Conservation (phyloP, 2,113 vertebrate species). For the Albula goreensis region DNA sequence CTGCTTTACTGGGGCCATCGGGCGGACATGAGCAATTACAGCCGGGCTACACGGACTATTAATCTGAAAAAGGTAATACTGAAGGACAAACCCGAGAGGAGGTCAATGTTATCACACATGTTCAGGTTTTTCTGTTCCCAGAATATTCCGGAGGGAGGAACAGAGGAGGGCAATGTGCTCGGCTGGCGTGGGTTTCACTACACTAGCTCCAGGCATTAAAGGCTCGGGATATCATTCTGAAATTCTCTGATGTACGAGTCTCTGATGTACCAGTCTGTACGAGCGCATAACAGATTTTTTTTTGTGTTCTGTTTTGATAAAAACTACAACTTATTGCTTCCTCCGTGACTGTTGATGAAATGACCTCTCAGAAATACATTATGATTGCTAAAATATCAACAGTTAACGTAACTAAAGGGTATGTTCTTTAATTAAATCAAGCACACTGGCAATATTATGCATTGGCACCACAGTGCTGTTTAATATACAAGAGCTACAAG, state of each 20-base stretch:
- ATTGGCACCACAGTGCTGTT: background rate
- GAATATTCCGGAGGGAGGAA: constrained; percentile 36
- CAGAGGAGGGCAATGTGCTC: constrained; percentile 25
- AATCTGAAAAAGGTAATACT: constrained; percentile 56
- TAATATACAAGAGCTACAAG: background rate
- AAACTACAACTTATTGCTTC: background rate
- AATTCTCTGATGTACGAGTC: background rate
- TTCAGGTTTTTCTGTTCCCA: constrained; percentile 46
- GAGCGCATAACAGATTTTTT: background rate
- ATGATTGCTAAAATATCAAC: background rate
- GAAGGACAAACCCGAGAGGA: constrained; percentile 62
- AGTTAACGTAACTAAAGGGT: background rate
- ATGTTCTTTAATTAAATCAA: background rate
- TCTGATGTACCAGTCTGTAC: background rate
- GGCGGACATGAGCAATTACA: constrained; percentile 59
- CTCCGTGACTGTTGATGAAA: background rate
- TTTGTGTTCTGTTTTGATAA: background rate
- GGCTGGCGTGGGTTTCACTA: constrained; percentile 12
- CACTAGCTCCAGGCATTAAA: constrained; percentile 26
- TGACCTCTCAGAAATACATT: background rate
- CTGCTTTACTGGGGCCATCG: constrained; percentile 46
- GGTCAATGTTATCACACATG: constrained; percentile 62
- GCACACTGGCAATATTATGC: background rate
- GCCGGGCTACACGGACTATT: constrained; percentile 51
- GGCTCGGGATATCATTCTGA: constrained; percentile 11